A percentile compares a stretch with the other conserved stretches of the same genome.
Evolutionary conservation across 2,888 invertebrate species (phyloP).

Genomic region (Cotesia congregata): DNA sequence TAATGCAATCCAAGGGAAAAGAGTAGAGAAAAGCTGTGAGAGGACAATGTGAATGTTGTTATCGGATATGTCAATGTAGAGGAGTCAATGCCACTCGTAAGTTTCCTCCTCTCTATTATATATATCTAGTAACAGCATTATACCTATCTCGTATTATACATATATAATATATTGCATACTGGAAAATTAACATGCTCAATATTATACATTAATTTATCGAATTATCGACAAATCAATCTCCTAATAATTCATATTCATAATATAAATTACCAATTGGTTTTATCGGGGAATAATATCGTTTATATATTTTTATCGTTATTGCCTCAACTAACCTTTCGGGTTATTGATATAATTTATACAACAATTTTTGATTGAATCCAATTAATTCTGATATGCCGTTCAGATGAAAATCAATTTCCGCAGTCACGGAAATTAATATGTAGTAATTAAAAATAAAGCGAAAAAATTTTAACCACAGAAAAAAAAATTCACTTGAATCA

Average conservation of each 20-base stretch:
- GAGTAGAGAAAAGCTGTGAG: conserved; percentile 41
- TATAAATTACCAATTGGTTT: background rate
- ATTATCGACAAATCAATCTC: background rate
- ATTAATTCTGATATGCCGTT: background rate
- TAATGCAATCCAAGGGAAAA: conserved; percentile 33
- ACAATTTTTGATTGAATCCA: background rate
- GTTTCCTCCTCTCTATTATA: conserved; percentile 23
- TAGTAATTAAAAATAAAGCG: background rate
- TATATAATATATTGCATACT: background rate
- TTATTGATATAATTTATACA: background rate
- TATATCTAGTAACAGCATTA: conserved; percentile 4
- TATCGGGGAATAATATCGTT: background rate
- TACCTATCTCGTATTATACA: background rate
- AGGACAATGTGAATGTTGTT: conserved; percentile 49
- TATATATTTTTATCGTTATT: background rate
- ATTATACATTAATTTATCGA: background rate
- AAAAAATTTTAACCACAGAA: background rate
- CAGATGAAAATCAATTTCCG: background rate
- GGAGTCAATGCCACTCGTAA: conserved; percentile 47
- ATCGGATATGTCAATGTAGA: conserved; percentile 47
- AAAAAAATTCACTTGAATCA: too few relatives aligned
- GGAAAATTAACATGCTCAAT: background rate
- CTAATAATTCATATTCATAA: background rate
- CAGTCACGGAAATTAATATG: background rate
- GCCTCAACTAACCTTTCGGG: background rate